Evolutionary conservation across 2,797 vertebrate species (phyloP), one percentile per base, ranked within the genome.

Genomic region (Cetoscarus ocellatus): DNA sequence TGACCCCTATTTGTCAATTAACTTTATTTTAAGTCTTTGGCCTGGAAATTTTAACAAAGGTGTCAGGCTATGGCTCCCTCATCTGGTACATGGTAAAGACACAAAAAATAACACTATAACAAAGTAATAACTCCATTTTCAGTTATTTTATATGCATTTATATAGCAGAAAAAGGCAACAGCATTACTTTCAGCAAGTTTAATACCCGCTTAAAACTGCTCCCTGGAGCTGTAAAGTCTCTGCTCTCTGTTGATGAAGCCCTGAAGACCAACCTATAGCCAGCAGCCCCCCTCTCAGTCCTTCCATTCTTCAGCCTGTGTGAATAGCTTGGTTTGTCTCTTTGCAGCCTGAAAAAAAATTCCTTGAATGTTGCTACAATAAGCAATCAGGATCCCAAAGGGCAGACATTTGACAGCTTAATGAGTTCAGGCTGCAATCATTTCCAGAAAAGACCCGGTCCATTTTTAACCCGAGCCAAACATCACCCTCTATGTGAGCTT

Each of bases 371-470:
- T 88, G 79, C 87, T 75, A 88, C 89, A 91, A 91, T 86, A 88
- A 84, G 89, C 89, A 91, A 92, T 91, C 89, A 94, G 84, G 87
- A 89, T 76, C 87, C 75, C 71, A 82, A 88, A 88, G 83, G 86
- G 77, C 18, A 75, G 80, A 82, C 90, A 91, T 91, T 91, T 90
- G 90, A 91, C 91, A 90, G 85, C 83, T 86, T 91, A 88, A 93
- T 92, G 86, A 92, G 88, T 90, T 92, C 89, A 87, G 84, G 80
- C 87, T 71, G 81, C 91, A 91, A 91, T 92, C 89, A 88, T 80
- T 86, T 87, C 80, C 75, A 91, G 83, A 89, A 91, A 85, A 87
- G 83, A 43, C 77, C 72, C 49, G 71, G 75, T 75, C 79, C 80
- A 86, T 85, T 91, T 86, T 80, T 88, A 88, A 86, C 74, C 75